Conservation (phyloP, 2,113 vertebrate species). For the Glareola pratincola region DNA sequence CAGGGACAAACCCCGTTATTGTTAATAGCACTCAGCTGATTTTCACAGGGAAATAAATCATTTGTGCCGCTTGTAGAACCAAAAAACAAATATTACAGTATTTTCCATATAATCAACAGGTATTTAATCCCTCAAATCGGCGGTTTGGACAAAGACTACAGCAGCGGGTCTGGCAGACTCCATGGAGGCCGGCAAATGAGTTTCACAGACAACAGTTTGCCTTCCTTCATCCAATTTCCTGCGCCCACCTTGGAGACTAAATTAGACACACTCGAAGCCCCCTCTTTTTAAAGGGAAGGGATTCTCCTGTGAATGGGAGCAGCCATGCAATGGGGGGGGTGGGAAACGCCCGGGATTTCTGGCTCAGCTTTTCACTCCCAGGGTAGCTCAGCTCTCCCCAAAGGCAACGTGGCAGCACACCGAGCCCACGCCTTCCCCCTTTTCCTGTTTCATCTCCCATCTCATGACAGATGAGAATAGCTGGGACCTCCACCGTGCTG, state of each 20-base stretch:
- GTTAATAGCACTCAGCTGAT: not conserved
- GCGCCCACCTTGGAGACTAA: slow-evolving; percentile 17
- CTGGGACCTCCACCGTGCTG: not conserved
- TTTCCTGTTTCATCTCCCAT: not conserved
- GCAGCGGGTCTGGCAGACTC: not conserved
- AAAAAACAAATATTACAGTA: not conserved
- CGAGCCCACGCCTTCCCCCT: not conserved
- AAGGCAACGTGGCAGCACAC: not conserved
- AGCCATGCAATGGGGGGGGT: slow-evolving; percentile 72
- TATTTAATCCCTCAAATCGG: not conserved
- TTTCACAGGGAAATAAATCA: not conserved
- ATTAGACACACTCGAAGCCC: slow-evolving; percentile 33
- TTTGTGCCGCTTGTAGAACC: not conserved
- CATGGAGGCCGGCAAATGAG: not conserved
- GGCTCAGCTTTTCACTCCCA: slow-evolving; percentile 39
- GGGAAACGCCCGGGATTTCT: slow-evolving; percentile 49
- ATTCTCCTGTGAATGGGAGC: slow-evolving; percentile 75
- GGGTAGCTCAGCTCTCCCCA: slow-evolving; percentile 19
- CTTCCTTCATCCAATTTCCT: not conserved
- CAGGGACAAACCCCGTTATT: not conserved
- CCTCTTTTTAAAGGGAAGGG: slow-evolving; percentile 55
- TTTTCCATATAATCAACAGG: not conserved
- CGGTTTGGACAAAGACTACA: not conserved
- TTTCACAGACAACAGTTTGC: not conserved
- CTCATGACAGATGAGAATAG: not conserved